Base-by-base conservation (phyloP, 2,113 vertebrate genomes). In the Siniperca knerii region DNA sequence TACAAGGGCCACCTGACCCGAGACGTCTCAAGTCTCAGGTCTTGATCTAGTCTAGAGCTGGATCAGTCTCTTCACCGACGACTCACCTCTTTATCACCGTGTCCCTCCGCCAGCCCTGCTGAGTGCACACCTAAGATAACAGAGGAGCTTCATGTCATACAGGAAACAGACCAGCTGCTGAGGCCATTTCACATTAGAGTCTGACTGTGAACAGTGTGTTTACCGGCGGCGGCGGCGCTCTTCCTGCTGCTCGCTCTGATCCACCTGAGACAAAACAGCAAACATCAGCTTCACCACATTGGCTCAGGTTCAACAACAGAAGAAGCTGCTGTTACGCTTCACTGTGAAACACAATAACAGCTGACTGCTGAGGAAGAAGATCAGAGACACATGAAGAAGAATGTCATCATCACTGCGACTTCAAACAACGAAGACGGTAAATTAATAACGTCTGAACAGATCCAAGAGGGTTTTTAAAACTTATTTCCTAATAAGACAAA, bases 31-130 rank as follows among this genome's bases (percentile, higher is more conserved):
- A 16, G 16, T 35, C 71, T 29, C 29, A 29, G 29, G 29, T 29
- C 29, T 29, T 29, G 29, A 29, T 29, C 29, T 29, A 29, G 29
- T 29, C 9, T 46, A 46, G 44, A 46, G 44, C 4, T 50, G 48
- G 50, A 52, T 40, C n/a, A 10, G 50, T 8, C 21, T 55, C 13
- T 52, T 35, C 2, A 11, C 21, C 1, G 35, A 42, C 18, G 18
- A 46, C 83, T 92, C 82, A 96, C 96, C 94, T 94, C 65, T 90
- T 94, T 11, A 90, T 64, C n/a, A 94, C 83, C 0, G 23, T 75
- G 44, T 79, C 64, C 55, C 62, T 92, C 44, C 60, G 60, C 2
- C 92, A 94, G 67, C 89, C 92, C 62, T 75, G 83, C 71, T 81
- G 69, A 0, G 93, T 94, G 62, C 95, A 96, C 12, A 93, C 91